Evolutionary conservation across 2,113 vertebrate genomes (phyloP).

Genomic region (Sphyrna mokarran): DNA sequence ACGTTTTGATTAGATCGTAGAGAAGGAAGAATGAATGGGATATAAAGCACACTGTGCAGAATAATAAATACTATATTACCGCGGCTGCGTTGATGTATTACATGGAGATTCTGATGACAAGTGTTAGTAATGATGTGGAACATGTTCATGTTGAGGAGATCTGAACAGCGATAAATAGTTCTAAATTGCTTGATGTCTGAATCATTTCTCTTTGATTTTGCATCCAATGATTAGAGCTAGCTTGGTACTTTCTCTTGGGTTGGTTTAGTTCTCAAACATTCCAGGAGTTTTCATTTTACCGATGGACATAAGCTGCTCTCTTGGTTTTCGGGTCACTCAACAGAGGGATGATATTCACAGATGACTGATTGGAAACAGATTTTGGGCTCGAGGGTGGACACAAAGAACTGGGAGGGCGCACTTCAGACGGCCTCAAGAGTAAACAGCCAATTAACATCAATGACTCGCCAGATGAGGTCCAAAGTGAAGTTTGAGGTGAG

Average conservation of each 20-base stretch:
- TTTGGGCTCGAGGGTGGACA: not conserved
- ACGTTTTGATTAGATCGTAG: conserved; percentile 18
- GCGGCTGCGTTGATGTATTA: not conserved
- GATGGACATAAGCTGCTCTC: not conserved
- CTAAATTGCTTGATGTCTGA: not conserved
- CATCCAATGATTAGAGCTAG: not conserved
- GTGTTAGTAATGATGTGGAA: conserved; percentile 11
- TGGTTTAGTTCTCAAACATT: not conserved
- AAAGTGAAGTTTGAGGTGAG: not conserved
- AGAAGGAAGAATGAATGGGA: conserved; percentile 17
- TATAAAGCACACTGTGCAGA: conserved; percentile 8
- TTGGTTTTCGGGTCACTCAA: not conserved
- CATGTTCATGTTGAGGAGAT: not conserved
- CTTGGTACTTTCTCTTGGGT: not conserved
- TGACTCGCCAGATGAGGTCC: not conserved
- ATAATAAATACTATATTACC: conserved; percentile 27
- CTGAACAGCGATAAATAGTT: not conserved
- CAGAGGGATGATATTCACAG: not conserved
- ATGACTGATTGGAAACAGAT: not conserved
- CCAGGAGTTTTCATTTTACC: not conserved
- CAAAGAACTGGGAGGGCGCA: not conserved
- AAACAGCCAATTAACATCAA: not conserved
- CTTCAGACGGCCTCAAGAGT: not conserved
- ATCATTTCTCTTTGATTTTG: not conserved
- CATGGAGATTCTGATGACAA: conserved; percentile 25